Conservation (phyloP, 1,140 invertebrate species). For the Condylostylus longicornis region DNA sequence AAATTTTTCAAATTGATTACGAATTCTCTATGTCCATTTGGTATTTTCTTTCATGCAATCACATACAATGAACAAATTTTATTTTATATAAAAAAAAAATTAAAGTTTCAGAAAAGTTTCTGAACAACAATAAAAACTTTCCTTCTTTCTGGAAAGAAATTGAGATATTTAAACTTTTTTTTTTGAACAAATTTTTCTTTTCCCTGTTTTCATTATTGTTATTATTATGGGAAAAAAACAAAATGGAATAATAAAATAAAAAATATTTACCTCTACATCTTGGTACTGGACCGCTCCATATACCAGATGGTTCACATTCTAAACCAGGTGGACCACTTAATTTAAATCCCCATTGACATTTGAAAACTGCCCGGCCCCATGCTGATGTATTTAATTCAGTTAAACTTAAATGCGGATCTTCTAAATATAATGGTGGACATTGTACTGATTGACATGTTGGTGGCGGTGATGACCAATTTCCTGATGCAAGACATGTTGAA, state of each 20-base stretch:
- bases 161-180: too few relatives aligned
- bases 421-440: conserved; percentile 47
- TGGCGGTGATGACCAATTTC: conserved; percentile 59
- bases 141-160: too few relatives aligned
- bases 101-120: too few relatives aligned
- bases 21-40: too few relatives aligned
- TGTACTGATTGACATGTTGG: conserved; percentile 56
- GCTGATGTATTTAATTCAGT: conserved; percentile 40
- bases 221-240: too few relatives aligned
- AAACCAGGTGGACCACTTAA: conserved; percentile 55
- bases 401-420: conserved; percentile 37
- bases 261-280: conserved; percentile 48
- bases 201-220: too few relatives aligned
- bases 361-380: conserved; percentile 56
- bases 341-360: conserved; percentile 66
- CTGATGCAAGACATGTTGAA: conserved; percentile 59
- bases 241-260: neutral
- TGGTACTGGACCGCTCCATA: conserved; percentile 61
- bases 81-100: too few relatives aligned
- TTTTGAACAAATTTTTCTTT: too few relatives aligned
- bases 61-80: too few relatives aligned
- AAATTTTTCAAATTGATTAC: too few relatives aligned
- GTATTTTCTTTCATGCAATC: too few relatives aligned
- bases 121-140: too few relatives aligned
- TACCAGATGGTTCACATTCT: conserved; percentile 57